A percentile compares a stretch with the other conserved stretches of the same genome.
Evolutionary conservation across 2,888 invertebrate species (phyloP).

Genomic region (Rhogogaster chlorosoma): DNA sequence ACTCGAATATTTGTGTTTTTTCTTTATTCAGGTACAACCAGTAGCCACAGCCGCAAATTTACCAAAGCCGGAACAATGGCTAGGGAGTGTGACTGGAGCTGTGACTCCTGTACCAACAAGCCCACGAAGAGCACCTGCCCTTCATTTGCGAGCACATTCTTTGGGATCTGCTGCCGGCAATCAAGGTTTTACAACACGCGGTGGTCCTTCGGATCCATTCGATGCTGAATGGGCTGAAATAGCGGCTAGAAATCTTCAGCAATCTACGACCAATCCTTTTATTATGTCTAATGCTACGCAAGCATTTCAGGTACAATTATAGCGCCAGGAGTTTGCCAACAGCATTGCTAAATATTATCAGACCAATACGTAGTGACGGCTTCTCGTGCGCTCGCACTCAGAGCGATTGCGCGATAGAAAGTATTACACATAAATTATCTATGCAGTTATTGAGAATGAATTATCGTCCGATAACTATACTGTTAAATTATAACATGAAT

Average conservation of each 20-base stretch:
- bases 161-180: constrained; percentile 79
- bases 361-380: constrained; percentile 68
- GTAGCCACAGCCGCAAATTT: constrained; percentile 77
- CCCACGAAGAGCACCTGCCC: constrained; percentile 80
- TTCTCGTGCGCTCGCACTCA: constrained; percentile 57
- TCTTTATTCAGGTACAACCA: constrained; percentile 72
- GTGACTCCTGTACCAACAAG: constrained; percentile 67
- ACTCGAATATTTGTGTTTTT: not conserved
- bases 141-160: constrained; percentile 79
- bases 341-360: constrained; percentile 72
- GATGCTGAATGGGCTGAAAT: constrained; percentile 91
- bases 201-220: constrained; percentile 84
- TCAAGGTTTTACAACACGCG: constrained; percentile 57
- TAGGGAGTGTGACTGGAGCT: constrained; percentile 86
- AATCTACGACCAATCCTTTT: constrained; percentile 83
- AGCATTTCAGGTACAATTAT: constrained; percentile 83
- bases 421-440: constrained; percentile 57
- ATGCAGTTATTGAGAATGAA: not conserved
- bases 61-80: constrained; percentile 92
- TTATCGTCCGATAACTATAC: constrained; percentile 2
- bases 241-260: constrained; percentile 79
- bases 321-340: constrained; percentile 75
- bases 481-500: not conserved
- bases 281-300: constrained; percentile 79
- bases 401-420: constrained; percentile 61